Evolutionary conservation across 2,888 invertebrate species (phyloP).

Genomic region (Himalopsyche japonica): DNA sequence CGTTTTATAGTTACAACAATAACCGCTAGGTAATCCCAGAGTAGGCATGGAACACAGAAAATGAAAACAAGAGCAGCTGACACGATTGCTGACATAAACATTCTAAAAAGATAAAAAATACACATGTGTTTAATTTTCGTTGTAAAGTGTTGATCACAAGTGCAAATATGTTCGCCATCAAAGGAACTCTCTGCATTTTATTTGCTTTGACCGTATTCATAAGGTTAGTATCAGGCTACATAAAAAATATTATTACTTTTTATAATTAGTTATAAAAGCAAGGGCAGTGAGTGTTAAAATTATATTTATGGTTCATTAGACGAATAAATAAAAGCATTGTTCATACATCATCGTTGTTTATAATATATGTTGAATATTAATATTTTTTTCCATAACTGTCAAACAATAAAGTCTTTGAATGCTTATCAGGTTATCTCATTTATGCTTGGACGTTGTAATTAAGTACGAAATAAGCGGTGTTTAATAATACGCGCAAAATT

Average conservation of each 20-base stretch:
- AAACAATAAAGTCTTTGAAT: no score
- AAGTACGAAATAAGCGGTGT: no score
- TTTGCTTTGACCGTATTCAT: slow-evolving; percentile 25
- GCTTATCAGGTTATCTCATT: no score
- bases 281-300: background rate
- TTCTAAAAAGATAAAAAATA: background rate
- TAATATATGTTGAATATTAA: background rate
- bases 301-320: background rate
- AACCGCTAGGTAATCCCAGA: background rate
- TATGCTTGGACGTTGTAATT: no score
- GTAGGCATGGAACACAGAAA: background rate
- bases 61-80: slow-evolving; percentile 24
- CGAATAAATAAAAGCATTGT: background rate
- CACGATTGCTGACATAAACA: slow-evolving; percentile 5
- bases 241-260: background rate
- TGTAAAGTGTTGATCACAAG: background rate
- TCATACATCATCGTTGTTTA: background rate
- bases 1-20: background rate
- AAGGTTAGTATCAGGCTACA: slow-evolving; percentile 15
- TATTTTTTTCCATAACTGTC: no score
- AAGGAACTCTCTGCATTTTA: slow-evolving; percentile 22
- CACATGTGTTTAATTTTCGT: background rate
- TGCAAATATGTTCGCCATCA: slow-evolving; percentile 20
- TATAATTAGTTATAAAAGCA: background rate
- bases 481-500: no score